Base-by-base conservation (phyloP, 2,797 vertebrate genomes). In the Pangasius krempfi region DNA sequence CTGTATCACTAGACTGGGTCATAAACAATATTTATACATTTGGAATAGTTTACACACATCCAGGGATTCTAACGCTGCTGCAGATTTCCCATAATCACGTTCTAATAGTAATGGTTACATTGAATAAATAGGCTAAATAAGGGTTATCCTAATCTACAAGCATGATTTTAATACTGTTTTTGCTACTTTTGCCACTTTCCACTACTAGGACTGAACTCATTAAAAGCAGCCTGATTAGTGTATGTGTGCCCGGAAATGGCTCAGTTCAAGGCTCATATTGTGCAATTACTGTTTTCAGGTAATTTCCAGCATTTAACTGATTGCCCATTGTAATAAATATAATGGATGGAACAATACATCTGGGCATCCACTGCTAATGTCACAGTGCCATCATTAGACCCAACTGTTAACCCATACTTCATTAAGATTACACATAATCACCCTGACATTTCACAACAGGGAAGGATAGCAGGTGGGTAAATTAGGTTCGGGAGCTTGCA, bases 261-360 rank as follows among this genome's bases (percentile, higher is more conserved):
- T 44, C 68, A 64, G 37, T 54, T 79, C 56, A 37, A 58, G 66
- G 8, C 68, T 62, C n/a, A 44, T 54, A 88, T 79, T 91, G 73
- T 90, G 86, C 93, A 93, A 92, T 95, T 93, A 94, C 64, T 89
- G 89, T 91, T 92, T 93, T 88, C 86, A 90, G 76, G 82, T 91
- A 50, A 90, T 91, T 89, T 60, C 37, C 84, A 40, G 84, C 76
- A 84, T 93, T 92, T 86, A 89, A 88, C 85, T 94, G 92, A 94
- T 93, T 95, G 70, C 89, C 87, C 20, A 93, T 94, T 95, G 89
- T 94, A 54, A 47, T 58, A n/a, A 89, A 93, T 81, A 93, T 92
- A 94, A 93, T 92, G 80, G 18, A 83, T 81, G 37, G 85, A 94
- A 93, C 93, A 79, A 86, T 84, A 83, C 54, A 89, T 89, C 84